Evolutionary conservation across 2,888 invertebrate species (phyloP).

Genomic region (Plutella xylostella): DNA sequence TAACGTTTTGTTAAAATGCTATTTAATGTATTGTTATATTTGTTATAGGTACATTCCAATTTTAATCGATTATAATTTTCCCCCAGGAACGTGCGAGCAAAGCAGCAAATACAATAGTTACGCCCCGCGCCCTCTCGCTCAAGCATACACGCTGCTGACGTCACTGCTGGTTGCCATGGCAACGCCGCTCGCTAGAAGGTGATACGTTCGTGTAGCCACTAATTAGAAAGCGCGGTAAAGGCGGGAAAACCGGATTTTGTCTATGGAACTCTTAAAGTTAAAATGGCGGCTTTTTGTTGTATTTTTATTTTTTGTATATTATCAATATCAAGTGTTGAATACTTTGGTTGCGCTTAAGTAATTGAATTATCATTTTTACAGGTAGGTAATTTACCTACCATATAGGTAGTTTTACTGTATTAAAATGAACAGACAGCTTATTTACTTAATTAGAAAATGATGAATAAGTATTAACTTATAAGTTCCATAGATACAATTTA

Average conservation of each 20-base stretch:
- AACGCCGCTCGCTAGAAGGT: constrained; percentile 20
- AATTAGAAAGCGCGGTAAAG: constrained; percentile 1
- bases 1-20: background rate
- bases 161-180: constrained; percentile 19
- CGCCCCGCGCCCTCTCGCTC: constrained; percentile 23
- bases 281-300: no score
- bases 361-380: no score
- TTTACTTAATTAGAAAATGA: no score
- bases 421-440: no score
- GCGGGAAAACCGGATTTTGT: background rate
- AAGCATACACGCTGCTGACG: constrained; percentile 17
- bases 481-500: no score
- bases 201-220: no score
- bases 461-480: no score
- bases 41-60: background rate
- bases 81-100: constrained; percentile 59
- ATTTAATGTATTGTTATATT: background rate
- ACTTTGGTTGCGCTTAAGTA: no score
- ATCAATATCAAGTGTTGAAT: no score
- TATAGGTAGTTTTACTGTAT: no score
- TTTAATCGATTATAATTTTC: background rate
- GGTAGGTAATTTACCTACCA: no score
- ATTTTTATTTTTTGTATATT: no score
- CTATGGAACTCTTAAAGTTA: background rate
- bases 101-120: constrained; percentile 57